These are phyloP conservation scores for Arothron firmamentum DNA, from an alignment of 2,113 vertebrate species.

Conservation along the genomic window DNA sequence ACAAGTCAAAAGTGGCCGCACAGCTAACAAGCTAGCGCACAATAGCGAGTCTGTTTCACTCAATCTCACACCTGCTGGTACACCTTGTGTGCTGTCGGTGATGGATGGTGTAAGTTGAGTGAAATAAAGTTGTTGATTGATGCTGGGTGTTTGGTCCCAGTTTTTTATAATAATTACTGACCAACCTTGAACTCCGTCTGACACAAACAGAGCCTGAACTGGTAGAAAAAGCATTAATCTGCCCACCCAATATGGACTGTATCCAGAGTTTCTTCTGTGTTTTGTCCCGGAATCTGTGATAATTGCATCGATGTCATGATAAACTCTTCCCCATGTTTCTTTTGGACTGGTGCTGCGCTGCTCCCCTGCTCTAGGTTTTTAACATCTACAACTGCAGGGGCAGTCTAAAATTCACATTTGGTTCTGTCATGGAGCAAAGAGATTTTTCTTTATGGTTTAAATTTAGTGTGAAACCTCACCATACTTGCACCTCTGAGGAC, in stretches of 20 bases:
- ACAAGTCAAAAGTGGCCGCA: constrained; percentile 9
- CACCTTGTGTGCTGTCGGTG: not conserved
- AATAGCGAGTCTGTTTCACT: constrained; percentile 8
- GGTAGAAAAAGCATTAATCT: not conserved
- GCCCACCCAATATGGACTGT: too few species aligned
- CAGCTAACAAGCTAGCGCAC: constrained; percentile 20
- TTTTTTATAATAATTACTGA: constrained; percentile 37
- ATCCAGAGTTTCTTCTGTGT: too few species aligned
- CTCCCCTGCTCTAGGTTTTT: too few species aligned
- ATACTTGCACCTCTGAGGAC: not conserved
- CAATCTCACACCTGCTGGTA: not conserved
- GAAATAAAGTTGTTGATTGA: not conserved
- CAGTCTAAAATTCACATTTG: too few species aligned
- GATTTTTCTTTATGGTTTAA: too few species aligned
- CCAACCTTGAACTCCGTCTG: constrained; percentile 29
- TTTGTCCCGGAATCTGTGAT: too few species aligned
- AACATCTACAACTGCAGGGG: too few species aligned
- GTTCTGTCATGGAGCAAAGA: too few species aligned
- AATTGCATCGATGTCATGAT: too few species aligned
- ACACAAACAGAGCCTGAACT: constrained; percentile 36
- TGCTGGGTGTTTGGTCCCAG: constrained; percentile 18
- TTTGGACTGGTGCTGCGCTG: too few species aligned
- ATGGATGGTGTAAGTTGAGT: not conserved
- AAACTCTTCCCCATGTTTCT: too few species aligned
- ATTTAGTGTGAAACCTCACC: not conserved